These are phyloP conservation scores for Hirtodrosophila trivittata DNA, from an alignment of 2,888 invertebrate species.

Conservation along the genomic window DNA sequence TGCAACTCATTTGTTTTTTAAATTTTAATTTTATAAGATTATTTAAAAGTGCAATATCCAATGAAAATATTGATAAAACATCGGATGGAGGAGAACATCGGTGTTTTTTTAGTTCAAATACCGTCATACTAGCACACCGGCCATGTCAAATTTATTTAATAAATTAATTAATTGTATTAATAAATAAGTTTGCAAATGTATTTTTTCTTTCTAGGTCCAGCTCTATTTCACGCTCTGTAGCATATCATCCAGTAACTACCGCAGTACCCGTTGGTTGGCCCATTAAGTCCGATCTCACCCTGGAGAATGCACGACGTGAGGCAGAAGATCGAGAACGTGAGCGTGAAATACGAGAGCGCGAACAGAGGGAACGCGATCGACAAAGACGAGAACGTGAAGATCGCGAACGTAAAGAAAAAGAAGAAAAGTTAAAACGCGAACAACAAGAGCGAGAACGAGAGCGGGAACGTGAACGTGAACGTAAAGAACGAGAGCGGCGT, in stretches of 20 bases:
- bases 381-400: constrained; percentile 84
- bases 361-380: constrained; percentile 83
- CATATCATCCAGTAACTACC: constrained; percentile 84
- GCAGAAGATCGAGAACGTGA: constrained; percentile 85
- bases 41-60: too few relatives aligned
- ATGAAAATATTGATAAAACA: too few relatives aligned
- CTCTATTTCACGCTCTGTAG: constrained; percentile 86
- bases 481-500: constrained; percentile 86
- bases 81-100: too few relatives aligned
- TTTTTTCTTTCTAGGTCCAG: constrained; percentile 53
- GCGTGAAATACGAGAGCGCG: constrained; percentile 83
- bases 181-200: too few relatives aligned
- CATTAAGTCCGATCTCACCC: constrained; percentile 87
- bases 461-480: constrained; percentile 86
- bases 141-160: too few relatives aligned
- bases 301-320: constrained; percentile 86
- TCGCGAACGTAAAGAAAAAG: constrained; percentile 84
- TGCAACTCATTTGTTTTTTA: too few relatives aligned
- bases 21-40: too few relatives aligned
- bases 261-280: constrained; percentile 86
- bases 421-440: constrained; percentile 85
- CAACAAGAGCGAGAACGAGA: constrained; percentile 87
- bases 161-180: too few relatives aligned
- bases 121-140: too few relatives aligned
- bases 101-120: too few relatives aligned